Base-by-base conservation (phyloP, 2,113 vertebrate species). In the Centropristis striata region DNA sequence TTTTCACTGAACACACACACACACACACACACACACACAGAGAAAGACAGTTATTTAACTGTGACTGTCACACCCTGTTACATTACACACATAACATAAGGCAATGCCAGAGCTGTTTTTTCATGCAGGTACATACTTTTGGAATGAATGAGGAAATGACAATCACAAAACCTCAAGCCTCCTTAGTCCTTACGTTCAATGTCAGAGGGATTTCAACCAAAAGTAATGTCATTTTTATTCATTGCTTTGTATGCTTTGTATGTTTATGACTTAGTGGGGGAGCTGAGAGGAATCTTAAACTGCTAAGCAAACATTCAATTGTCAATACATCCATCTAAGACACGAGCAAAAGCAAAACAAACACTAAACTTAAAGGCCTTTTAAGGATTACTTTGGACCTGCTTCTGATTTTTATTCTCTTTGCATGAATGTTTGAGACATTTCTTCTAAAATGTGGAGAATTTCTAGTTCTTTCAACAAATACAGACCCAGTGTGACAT, bases 1-100 rank as follows among this genome's bases (percentile, higher is more conserved):
- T 95, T 96, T 74, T 95, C 95, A 84, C 95, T 96, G 87, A 42
- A 18, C 21, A 44, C 11, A 71, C 47, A 63, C 41, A 39, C 21
- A 44, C 8, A 71, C 44, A 63, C 15, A 39, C n/a, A n/a, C n/a
- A n/a, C n/a, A 18, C 21, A 44, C 11, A 71, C 47, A 63, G 23
- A 81, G 25, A 65, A 11, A 41, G 25, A 51, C 44, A 37, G 32
- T 0, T 8, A 36, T 27, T 59, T 10, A 15, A 28, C 18, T 15
- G 20, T 8, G 7, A 18, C 23, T 3, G 20, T 50, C 28, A 27
- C 53, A 20, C 18, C 27, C 18, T 13, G 66, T 60, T 23, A 59
- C 27, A 58, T 37, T 39, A 7, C 4, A 59, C 10, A 39, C 4
- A 18, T n/a, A 25, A 0, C 5, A 46, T 5, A 37, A 53, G 4